Base-by-base conservation (phyloP, 2,888 invertebrate species). In the Geophilus truncorum region DNA sequence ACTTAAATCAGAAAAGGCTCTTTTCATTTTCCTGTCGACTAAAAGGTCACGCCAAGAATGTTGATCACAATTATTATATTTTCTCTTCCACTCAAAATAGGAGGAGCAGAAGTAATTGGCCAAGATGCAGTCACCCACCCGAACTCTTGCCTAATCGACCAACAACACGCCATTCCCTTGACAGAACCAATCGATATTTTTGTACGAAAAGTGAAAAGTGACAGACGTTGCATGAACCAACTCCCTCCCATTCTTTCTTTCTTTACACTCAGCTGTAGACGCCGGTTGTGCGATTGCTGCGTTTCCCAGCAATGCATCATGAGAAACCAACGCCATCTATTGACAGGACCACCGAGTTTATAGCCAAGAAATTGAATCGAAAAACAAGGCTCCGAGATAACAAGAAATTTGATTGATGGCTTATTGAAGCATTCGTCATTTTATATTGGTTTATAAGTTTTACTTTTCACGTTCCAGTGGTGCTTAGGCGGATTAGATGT, bases 1-100 rank as follows among this genome's bases (percentile, higher is more conserved):
- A 23, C 57, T 62, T 62, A n/a, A 62, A 62, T 62, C 57, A 62
- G 21, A 23, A 6, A 62, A 62, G 21, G 18, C 23, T 62, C 57
- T 62, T 62, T 62, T 62, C 57, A 62, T 62, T 62, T 62, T 62
- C 18, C 15, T 62, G 57, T 62, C 57, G 57, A 62, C 21, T 62
- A 18, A 40, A 62, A 62, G 57, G 57, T 62, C 57, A 62, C 57
- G 57, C 57, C 57, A 62, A 62, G 57, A 62, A 62, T 62, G 57
- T 62, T 62, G 57, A 62, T 62, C 57, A 62, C 57, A 62, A 62
- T 62, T 62, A 62, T 62, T 62, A 62, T 62, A 62, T 62, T 62
- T 62, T 62, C 57, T 62, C 23, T 62, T 62, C 57, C 21, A 62
- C 57, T 62, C 57, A 62, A 62, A 62, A 62, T 62, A 62, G 21